A percentile compares a stretch with the other conserved stretches of the same genome.
phyloP scores from a whole-genome alignment of 2,797 vertebrate species.

The Linurgus olivaceus region DNA sequence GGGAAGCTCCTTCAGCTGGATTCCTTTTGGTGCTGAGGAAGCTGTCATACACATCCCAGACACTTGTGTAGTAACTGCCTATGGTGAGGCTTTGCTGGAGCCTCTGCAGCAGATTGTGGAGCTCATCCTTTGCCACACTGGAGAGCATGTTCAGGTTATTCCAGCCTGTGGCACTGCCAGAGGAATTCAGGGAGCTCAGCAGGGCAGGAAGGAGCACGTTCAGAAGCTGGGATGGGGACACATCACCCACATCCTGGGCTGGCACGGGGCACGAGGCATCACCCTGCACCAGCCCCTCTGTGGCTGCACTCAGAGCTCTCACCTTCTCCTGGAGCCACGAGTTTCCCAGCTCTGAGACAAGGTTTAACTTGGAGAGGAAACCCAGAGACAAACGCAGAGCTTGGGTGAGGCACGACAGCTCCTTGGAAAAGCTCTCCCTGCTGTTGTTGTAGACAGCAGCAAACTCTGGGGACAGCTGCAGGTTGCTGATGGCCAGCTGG shows the following conservation, averaged over 20 bases:
- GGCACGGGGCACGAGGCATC: neutral
- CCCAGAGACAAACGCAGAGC: conserved; percentile 5
- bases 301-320: neutral
- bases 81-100: neutral
- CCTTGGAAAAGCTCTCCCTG: neutral
- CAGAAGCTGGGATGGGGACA: neutral
- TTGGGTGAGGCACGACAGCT: conserved; percentile 26
- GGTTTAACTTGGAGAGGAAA: conserved; percentile 18
- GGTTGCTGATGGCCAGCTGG: conserved; percentile 17
- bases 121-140: neutral
- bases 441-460: neutral
- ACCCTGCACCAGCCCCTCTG: neutral
- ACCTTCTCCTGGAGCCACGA: conserved; percentile 36
- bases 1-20: neutral
- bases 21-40: neutral
- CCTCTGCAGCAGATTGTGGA: neutral
- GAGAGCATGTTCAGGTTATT: neutral
- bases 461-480: conserved; percentile 52
- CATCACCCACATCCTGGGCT: neutral
- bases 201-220: neutral
- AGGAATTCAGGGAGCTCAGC: neutral
- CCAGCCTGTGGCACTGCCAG: neutral
- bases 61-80: neutral
- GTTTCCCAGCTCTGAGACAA: neutral
- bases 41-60: neutral